Conservation (phyloP, 2,113 vertebrate species). For the Pelmatolapia mariae region DNA sequence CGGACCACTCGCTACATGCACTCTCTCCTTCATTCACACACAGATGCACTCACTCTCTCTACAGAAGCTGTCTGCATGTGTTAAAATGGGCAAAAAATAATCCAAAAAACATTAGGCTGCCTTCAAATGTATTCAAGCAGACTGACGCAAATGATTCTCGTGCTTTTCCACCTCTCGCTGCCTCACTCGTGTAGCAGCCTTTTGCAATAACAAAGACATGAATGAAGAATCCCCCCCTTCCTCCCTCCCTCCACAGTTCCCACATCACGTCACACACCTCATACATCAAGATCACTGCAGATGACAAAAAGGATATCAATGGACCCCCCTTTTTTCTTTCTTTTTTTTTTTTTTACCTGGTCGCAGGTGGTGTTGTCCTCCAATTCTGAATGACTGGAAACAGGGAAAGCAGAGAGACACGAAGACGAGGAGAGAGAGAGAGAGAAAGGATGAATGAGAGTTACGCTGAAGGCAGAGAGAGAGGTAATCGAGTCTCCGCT, state of each 20-base stretch:
- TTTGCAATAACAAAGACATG: conserved; percentile 44
- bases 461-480: conserved; percentile 4
- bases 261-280: conserved; percentile 11
- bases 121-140: neutral
- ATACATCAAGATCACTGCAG: neutral
- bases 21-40: conserved; percentile 9
- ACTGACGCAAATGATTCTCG: neutral
- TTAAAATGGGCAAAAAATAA: neutral
- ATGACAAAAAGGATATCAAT: conserved; percentile 1
- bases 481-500: conserved; percentile 45
- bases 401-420: neutral
- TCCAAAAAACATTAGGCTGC: neutral
- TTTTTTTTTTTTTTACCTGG: conserved; percentile 55
- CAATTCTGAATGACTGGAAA: conserved; percentile 52
- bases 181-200: conserved; percentile 2
- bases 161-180: neutral
- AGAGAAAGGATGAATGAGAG: neutral
- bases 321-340: neutral
- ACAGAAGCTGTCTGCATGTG: conserved; percentile 21
- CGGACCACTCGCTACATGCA: neutral
- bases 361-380: conserved; percentile 55
- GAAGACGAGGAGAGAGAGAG: neutral
- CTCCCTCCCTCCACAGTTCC: neutral
- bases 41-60: neutral
- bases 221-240: conserved; percentile 12